Evolutionary conservation across 2,113 vertebrate genomes (phyloP), one percentile per base, ranked within the genome.

Genomic region (Platycercus adscitus): DNA sequence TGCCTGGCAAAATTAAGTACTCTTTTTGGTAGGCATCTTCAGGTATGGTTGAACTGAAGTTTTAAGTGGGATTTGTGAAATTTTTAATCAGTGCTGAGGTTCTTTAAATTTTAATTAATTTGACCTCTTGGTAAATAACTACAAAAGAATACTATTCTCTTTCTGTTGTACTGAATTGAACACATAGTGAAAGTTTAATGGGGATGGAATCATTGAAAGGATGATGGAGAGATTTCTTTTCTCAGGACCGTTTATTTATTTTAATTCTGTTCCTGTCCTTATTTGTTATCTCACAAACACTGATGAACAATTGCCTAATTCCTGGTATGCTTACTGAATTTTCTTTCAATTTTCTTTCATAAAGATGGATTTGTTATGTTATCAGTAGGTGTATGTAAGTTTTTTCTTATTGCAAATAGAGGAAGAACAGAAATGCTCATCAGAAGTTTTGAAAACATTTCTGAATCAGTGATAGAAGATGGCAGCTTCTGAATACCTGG

Each of bases 91-190:
- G 53, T 58, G 31, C 28, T 69, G 29, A 85, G 12, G 7, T 43
- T 72, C 39, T 90, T 94, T 69, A 84, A 77, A 78, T 94, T 78
- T 84, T 90, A 5, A 72, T 77, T 88, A 49, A 69, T 88, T 72
- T 92, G 60, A 77, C 43, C 52, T 73, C 79, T 84, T 90, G 43
- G 28, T 85, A 88, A 81, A 83, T 63, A 89, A 86, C 41, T 80
- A 39, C 52, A 81, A 69, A 88, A 49, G 33, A 81, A 65, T 85
- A 64, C 25, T 78, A 17, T 88, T 85, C 39, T 81, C 37, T 39
- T 87, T 84, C 69, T 66, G 23, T 56, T 84, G 24, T 21, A 35
- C 37, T 81, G 69, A 87, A 44, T 53, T 73, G 81, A 94, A 69
- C 13, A 44, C 12, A 31, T 16, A 72, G 39, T 69, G 60, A 46